Conservation (phyloP, 2,113 vertebrate species). For the Phaethon lepturus region DNA sequence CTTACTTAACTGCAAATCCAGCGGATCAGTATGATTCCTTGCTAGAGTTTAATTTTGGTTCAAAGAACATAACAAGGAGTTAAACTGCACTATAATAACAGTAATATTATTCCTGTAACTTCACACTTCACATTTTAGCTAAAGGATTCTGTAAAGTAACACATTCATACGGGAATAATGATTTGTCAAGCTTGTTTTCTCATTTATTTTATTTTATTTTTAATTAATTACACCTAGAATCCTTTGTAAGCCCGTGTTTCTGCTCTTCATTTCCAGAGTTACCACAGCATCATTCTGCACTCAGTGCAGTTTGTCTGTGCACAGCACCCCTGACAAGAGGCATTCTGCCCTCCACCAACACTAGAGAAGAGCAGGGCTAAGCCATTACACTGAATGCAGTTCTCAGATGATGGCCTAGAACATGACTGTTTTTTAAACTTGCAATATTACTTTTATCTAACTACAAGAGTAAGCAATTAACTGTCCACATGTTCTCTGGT, state of each 20-base stretch:
- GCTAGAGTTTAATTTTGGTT: background rate
- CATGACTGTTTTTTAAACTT: background rate
- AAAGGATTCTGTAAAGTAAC: background rate
- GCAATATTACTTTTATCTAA: background rate
- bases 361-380: background rate
- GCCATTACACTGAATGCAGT: rapidly evolving
- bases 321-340: background rate
- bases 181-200: background rate
- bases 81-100: background rate
- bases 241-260: background rate
- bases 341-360: background rate
- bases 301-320: rapidly evolving
- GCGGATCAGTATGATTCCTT: background rate
- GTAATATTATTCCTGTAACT: background rate
- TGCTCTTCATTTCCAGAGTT: background rate
- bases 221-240: background rate
- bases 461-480: background rate
- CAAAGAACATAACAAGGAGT: background rate
- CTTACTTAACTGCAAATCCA: background rate
- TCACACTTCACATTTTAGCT: background rate
- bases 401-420: background rate
- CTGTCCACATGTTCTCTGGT: background rate
- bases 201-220: background rate
- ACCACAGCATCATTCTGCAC: background rate
- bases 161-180: background rate